A percentile compares a stretch with the other conserved stretches of the same genome.
Conservation (phyloP, 2,113 vertebrate species). For the Hippocampus zosterae region DNA sequence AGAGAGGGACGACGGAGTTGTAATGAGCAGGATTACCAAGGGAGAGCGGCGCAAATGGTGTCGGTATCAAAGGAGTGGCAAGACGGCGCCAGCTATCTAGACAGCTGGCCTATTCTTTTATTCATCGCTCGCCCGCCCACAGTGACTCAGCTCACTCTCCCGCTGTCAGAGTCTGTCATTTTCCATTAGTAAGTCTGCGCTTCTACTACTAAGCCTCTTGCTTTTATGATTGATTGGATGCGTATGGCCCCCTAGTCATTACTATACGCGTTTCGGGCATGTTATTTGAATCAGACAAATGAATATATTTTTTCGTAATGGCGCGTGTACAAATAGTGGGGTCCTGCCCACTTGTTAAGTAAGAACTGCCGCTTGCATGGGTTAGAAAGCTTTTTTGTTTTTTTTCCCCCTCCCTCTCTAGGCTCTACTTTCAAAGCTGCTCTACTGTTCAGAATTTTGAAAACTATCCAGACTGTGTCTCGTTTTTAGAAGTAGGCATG, state of each 20-base stretch:
- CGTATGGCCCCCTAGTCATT: neutral
- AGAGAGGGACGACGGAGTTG: constrained; percentile 34
- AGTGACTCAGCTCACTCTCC: constrained; percentile 67
- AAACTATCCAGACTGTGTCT: too few species aligned
- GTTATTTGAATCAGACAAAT: neutral
- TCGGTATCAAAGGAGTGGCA: constrained; percentile 61
- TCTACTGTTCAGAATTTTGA: too few species aligned
- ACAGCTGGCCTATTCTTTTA: constrained; percentile 57
- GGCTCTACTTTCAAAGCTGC: too few species aligned
- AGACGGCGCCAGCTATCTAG: constrained; percentile 45
- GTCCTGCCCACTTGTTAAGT: neutral
- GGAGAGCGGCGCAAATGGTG: constrained; percentile 57
- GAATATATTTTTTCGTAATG: neutral
- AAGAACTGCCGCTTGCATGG: too few species aligned
- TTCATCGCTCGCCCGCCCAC: constrained; percentile 52
- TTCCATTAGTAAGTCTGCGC: constrained; percentile 59
- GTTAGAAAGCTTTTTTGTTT: too few species aligned
- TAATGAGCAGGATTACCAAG: constrained; percentile 59
- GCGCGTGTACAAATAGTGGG: neutral
- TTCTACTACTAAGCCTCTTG: constrained; percentile 24
- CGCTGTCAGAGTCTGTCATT: constrained; percentile 65
- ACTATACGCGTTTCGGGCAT: neutral
- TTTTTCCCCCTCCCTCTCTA: too few species aligned
- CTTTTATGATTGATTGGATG: constrained; percentile 12
- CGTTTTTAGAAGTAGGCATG: too few species aligned